phyloP scores from a whole-genome alignment of 2,888 invertebrate species.

The Lasiommata megera region DNA sequence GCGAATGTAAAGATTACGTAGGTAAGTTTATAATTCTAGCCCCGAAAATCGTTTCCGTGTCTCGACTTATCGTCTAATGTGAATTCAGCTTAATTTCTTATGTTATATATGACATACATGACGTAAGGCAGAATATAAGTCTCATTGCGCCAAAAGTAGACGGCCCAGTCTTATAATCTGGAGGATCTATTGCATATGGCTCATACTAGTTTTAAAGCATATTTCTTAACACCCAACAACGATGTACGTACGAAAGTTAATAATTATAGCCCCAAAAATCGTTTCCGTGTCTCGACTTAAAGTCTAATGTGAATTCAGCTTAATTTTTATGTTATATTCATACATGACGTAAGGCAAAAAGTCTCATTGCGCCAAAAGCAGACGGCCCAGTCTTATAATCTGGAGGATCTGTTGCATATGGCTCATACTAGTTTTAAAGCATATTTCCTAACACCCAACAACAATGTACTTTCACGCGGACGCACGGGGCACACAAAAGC shows the following conservation, averaged over 20 bases:
- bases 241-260: too few species aligned
- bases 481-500: constrained; percentile 29
- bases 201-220: neutral
- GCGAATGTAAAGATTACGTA: too few species aligned
- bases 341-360: neutral
- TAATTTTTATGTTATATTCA: neutral
- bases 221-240: constrained; percentile 23
- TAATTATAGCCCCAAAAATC: neutral
- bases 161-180: neutral
- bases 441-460: constrained; percentile 19
- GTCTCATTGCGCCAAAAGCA: constrained; percentile 1
- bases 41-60: neutral
- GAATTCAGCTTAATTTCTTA: neutral
- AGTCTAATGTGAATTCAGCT: neutral
- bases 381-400: constrained; percentile 1
- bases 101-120: neutral
- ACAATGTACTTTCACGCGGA: constrained; percentile 26
- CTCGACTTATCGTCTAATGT: neutral
- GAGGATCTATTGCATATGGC: constrained; percentile 4
- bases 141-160: constrained; percentile 1
- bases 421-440: neutral
- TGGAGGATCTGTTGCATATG: constrained; percentile 2
- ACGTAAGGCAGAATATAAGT: neutral
- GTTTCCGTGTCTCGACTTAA: neutral
- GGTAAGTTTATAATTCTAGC: neutral